Evolutionary conservation across 2,888 invertebrate genomes (phyloP), one percentile per base, ranked within the genome.

Genomic region (Orthosia gothica): DNA sequence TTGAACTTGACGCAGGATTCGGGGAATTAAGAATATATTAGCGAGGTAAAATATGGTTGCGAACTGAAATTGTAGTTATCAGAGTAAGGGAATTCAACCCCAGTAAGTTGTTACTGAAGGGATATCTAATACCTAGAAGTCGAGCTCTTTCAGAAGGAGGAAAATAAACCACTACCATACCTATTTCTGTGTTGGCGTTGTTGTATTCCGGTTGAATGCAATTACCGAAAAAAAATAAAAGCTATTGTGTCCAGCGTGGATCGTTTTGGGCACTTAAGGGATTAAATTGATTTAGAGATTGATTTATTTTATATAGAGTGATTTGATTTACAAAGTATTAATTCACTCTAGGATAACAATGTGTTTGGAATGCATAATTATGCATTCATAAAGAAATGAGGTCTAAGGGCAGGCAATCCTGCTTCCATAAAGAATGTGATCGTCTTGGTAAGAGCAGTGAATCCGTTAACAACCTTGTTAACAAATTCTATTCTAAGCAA

Each of bases 1-100:
- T 65, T 18, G 64, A 76, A 68, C 26, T 72, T 62, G 26, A 20
- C 20, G n/a, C 4, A 13, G 13, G 18, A n/a, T 79, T 79, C 5
- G 2, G 0, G 2, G 13, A 16, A 61, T 50, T 18, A n/a, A 15
- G 11, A 18, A 49, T 64, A n/a, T 4, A 52, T 45, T 70, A 9
- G 20, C 20, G 20, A 23, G 1, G 32, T 40, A 7, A 49, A 32
- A 16, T 18, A 45, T 11, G 9, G 13, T 40, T 40, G 5, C 2
- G 40, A 20, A 40, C 7, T 20, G 32, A 11, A 32, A 20, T 52
- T 52, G 11, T 32, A 16, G 32, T 32, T 32, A 0, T 32, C 32
- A 32, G 32, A 3, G 15, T n/a, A 15, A 16, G 32, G 16, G n/a
- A 11, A 52, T 1, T 3, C 5, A 32, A 32, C 5, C 32, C 32